Percentiles rank a stretch among this genome's conserved stretches.
Conservation (phyloP, 1,140 invertebrate genomes). For the Glossosoma conforme region DNA sequence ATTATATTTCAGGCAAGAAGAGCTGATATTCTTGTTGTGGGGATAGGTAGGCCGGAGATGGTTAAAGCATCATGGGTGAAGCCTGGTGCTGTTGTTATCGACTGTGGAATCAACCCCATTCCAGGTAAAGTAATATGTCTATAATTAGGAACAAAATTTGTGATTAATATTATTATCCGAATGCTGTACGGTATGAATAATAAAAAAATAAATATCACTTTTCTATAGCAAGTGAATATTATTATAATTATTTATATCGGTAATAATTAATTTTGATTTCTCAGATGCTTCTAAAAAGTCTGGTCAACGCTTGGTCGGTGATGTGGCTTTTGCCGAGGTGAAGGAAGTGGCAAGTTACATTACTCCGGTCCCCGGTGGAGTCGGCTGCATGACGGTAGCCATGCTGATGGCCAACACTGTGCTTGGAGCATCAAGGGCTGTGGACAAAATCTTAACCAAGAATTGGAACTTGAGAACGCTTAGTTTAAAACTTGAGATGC, state of each 20-base stretch:
- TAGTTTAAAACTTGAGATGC: constrained; percentile 53
- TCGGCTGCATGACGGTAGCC: constrained; percentile 97
- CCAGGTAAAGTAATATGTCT: constrained; percentile 72
- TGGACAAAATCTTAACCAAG: constrained; percentile 49
- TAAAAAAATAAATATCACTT: too few species aligned
- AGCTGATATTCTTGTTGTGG: constrained; percentile 96
- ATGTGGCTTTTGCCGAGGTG: constrained; percentile 86
- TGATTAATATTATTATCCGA: too few species aligned
- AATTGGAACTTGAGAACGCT: constrained; percentile 64
- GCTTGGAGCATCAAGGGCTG: constrained; percentile 65
- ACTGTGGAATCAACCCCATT: constrained; percentile 96
- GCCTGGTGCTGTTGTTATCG: constrained; percentile 97
- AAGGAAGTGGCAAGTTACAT: constrained; percentile 78
- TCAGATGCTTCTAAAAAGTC: constrained; percentile 78
- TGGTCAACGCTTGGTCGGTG: constrained; percentile 86
- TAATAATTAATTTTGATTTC: constrained; percentile 19
- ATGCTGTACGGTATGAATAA: too few species aligned
- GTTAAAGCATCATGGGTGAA: constrained; percentile 97
- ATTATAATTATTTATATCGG: too few species aligned
- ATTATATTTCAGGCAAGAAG: constrained; percentile 51
- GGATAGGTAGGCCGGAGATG: constrained; percentile 85
- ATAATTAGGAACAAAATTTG: too few species aligned
- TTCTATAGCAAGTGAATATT: too few species aligned
- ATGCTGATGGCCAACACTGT: constrained; percentile 98
- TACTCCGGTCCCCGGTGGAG: constrained; percentile 96